Conservation (phyloP, 2,797 vertebrate species). For the Esox masquinongy region DNA sequence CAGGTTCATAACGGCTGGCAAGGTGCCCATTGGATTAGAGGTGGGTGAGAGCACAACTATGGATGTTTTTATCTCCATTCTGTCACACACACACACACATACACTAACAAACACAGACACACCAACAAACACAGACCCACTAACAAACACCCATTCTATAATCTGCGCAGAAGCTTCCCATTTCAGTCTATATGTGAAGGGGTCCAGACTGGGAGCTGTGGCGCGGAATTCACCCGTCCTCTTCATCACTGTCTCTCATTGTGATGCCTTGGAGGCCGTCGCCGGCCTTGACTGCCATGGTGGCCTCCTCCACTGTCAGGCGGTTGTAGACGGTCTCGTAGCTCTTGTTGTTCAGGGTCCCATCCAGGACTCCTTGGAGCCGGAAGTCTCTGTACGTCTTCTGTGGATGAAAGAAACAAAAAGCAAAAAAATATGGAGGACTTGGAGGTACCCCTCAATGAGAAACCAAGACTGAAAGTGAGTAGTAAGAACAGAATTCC, state of each 20-base stretch:
- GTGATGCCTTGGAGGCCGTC: conserved; percentile 91
- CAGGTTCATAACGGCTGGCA: conserved; percentile 44
- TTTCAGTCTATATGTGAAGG: neutral
- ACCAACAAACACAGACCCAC: neutral
- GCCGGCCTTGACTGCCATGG: conserved; percentile 81
- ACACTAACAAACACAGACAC: conserved; percentile 4
- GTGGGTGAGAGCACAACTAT: neutral
- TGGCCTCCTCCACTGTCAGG: conserved; percentile 91
- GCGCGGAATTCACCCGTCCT: conserved; percentile 78
- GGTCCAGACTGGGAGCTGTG: neutral
- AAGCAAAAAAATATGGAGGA: conserved; percentile 18
- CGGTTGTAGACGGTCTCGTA: conserved; percentile 91
- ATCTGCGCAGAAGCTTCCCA: neutral
- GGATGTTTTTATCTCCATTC: conserved; percentile 4
- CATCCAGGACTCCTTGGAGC: conserved; percentile 89
- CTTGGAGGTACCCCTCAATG: conserved; percentile 10
- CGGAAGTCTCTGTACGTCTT: conserved; percentile 96
- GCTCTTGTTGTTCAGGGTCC: conserved; percentile 87
- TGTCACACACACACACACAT: conserved; percentile 2
- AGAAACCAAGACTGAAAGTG: neutral
- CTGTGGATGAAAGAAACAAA: conserved; percentile 61
- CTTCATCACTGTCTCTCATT: conserved; percentile 96
- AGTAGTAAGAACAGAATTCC: conserved; percentile 9
- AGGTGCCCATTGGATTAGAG: neutral
- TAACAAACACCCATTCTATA: neutral